These are phyloP conservation scores for Chrysaora quinquecirrha DNA, from an alignment of 30 jellyfish, hydroid and myxozoan genomes.

Conservation along the genomic window DNA sequence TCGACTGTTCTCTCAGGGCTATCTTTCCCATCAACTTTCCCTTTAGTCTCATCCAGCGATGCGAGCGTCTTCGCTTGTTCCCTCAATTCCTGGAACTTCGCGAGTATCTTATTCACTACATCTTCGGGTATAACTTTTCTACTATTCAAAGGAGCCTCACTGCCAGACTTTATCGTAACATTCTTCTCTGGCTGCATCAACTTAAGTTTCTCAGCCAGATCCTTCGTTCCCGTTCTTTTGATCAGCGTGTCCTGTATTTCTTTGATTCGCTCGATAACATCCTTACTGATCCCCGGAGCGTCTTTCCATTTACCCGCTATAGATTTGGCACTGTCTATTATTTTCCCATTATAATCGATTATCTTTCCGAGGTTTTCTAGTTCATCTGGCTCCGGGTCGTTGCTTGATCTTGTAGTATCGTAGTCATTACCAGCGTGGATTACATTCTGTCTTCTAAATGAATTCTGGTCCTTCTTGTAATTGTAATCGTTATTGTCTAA, in stretches of 20 bases:
- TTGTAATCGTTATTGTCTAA: slow-evolving; percentile 6
- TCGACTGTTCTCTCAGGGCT: not conserved
- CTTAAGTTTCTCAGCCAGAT: slow-evolving; percentile 72
- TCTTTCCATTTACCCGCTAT: slow-evolving; percentile 55
- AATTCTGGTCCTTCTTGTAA: slow-evolving; percentile 4
- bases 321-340: slow-evolving; percentile 38
- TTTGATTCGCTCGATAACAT: slow-evolving; percentile 85
- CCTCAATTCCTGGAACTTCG: slow-evolving; percentile 90
- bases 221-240: slow-evolving; percentile 72
- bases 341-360: slow-evolving; percentile 84
- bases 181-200: slow-evolving; percentile 78
- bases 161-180: slow-evolving; percentile 40
- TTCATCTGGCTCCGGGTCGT: slow-evolving; percentile 78
- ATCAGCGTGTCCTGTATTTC: slow-evolving; percentile 93
- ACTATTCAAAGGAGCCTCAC: slow-evolving; percentile 37
- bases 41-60: slow-evolving; percentile 24
- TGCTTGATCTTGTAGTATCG: slow-evolving; percentile 28
- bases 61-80: slow-evolving; percentile 86
- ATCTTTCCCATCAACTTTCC: slow-evolving; percentile 44
- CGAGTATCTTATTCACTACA: slow-evolving; percentile 94
- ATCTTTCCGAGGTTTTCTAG: slow-evolving; percentile 88
- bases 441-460: slow-evolving; percentile 87
- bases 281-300: slow-evolving; percentile 75
- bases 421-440: slow-evolving; percentile 88
- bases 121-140: slow-evolving; percentile 97